Conservation (phyloP, 1,140 invertebrate genomes). For the Pseudomyrmex dendroicus region DNA sequence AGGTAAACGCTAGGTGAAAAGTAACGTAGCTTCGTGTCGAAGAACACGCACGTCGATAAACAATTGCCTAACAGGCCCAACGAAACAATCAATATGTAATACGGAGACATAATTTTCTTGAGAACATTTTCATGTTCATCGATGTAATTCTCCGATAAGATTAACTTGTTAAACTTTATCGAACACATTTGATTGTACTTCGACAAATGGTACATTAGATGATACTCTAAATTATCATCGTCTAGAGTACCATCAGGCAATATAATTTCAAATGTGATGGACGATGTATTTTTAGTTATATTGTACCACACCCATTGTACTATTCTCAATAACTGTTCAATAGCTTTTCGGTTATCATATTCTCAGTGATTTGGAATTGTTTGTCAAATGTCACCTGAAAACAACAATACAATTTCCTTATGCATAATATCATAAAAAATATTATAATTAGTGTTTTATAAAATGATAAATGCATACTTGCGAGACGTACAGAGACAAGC, state of each 20-base stretch:
- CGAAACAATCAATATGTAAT: constrained; percentile 90
- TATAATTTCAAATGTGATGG: too few species aligned
- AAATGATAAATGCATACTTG: neutral
- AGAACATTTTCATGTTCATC: too few species aligned
- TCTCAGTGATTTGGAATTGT: neutral
- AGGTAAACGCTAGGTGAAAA: constrained; percentile 93
- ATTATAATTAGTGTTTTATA: constrained; percentile 2
- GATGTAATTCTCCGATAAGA: too few species aligned
- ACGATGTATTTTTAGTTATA: too few species aligned
- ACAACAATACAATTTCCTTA: constrained; percentile 32
- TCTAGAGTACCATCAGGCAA: too few species aligned
- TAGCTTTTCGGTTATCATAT: constrained; percentile 11
- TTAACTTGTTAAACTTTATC: too few species aligned
- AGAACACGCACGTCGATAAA: constrained; percentile 90
- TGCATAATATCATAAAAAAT: constrained; percentile 19
- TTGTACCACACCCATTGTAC: too few species aligned
- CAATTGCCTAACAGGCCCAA: constrained; percentile 91
- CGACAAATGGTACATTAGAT: too few species aligned
- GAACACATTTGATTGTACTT: too few species aligned
- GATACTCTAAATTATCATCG: too few species aligned
- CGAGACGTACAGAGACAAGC: neutral
- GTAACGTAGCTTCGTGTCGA: constrained; percentile 89
- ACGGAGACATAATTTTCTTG: constrained; percentile 71
- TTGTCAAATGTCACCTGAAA: constrained; percentile 1
- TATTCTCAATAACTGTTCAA: too few species aligned